phyloP scores from a whole-genome alignment of 2,113 vertebrate species.

The Cyprinodon variegatus region DNA sequence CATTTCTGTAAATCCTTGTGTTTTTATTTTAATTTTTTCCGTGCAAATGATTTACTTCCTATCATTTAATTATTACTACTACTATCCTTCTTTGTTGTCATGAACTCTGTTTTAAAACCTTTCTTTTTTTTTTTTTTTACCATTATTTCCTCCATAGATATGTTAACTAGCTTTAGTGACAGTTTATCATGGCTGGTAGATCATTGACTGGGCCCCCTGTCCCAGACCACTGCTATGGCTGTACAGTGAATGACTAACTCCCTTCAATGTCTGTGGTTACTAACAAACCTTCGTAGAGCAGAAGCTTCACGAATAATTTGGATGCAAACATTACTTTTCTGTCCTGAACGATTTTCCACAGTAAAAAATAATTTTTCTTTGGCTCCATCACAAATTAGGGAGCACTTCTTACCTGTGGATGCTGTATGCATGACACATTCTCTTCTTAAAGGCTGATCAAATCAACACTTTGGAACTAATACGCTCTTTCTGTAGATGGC shows the following conservation, averaged over 20 bases:
- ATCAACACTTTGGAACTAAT: slow-evolving; percentile 60
- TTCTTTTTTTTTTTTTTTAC: slow-evolving; percentile 41
- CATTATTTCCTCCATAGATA: slow-evolving; percentile 73
- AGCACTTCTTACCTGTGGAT: slow-evolving; percentile 34
- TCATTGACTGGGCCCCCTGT: slow-evolving; percentile 79
- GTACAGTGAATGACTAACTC: slow-evolving; percentile 74
- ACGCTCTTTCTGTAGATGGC: slow-evolving; percentile 49
- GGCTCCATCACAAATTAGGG: slow-evolving; percentile 33
- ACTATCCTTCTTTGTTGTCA: slow-evolving; percentile 21
- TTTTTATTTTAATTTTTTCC: slow-evolving; percentile 29
- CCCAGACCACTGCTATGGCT: slow-evolving; percentile 37
- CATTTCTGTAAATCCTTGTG: slow-evolving; percentile 44
- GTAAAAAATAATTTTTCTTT: slow-evolving; percentile 36
- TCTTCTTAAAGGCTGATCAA: slow-evolving; percentile 38
- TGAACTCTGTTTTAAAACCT: not conserved
- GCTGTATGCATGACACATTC: slow-evolving; percentile 43
- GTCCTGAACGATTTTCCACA: slow-evolving; percentile 37
- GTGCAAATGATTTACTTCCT: slow-evolving; percentile 39
- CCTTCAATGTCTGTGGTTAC: slow-evolving; percentile 90
- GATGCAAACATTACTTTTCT: slow-evolving; percentile 30
- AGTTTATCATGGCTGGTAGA: slow-evolving; percentile 61
- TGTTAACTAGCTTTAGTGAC: slow-evolving; percentile 77
- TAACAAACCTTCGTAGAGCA: slow-evolving; percentile 76
- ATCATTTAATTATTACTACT: slow-evolving; percentile 31
- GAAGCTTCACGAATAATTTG: slow-evolving; percentile 23